phyloP scores from a whole-genome alignment of 92 coral and sea anemone genomes.

The Plumapathes pennacea region DNA sequence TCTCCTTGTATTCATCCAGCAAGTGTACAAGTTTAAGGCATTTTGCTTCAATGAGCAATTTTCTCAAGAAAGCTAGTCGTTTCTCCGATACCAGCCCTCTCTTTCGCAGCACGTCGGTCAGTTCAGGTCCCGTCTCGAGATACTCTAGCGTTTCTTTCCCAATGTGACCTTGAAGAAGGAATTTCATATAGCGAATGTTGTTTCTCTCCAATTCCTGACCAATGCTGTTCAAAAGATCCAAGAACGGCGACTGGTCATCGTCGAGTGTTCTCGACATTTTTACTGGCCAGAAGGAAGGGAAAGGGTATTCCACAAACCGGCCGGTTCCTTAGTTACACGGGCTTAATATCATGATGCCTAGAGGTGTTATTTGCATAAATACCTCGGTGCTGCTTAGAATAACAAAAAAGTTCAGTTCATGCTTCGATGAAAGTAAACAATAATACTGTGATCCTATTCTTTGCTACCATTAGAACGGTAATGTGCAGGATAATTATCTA shows the following conservation, averaged over 20 bases:
- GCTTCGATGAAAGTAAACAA: constrained; percentile 19
- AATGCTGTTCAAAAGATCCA: constrained; percentile 51
- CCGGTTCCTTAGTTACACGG: no score
- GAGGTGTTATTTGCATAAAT: no score
- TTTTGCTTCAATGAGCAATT: constrained; percentile 81
- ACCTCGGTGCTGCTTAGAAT: constrained; percentile 21
- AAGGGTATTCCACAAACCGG: constrained; percentile 8
- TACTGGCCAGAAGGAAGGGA: not conserved
- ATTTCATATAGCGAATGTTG: constrained; percentile 70
- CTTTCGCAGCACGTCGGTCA: constrained; percentile 57
- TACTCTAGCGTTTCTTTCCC: constrained; percentile 76
- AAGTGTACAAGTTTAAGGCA: constrained; percentile 67
- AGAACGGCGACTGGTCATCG: constrained; percentile 36
- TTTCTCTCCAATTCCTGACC: constrained; percentile 64
- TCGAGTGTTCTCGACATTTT: constrained; percentile 13
- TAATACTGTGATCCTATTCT: constrained; percentile 14
- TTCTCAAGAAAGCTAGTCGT: constrained; percentile 82
- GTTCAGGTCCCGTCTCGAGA: constrained; percentile 76
- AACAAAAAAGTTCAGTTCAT: constrained; percentile 17
- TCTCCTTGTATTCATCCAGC: constrained; percentile 76
- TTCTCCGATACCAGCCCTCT: constrained; percentile 85
- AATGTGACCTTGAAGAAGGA: constrained; percentile 85
- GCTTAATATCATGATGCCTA: no score
- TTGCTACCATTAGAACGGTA: constrained; percentile 16
- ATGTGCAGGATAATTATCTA: no score